Percentiles rank a stretch among this genome's conserved stretches.
Conservation (phyloP, 2,797 vertebrate genomes). For the Lagodon rhomboides region DNA sequence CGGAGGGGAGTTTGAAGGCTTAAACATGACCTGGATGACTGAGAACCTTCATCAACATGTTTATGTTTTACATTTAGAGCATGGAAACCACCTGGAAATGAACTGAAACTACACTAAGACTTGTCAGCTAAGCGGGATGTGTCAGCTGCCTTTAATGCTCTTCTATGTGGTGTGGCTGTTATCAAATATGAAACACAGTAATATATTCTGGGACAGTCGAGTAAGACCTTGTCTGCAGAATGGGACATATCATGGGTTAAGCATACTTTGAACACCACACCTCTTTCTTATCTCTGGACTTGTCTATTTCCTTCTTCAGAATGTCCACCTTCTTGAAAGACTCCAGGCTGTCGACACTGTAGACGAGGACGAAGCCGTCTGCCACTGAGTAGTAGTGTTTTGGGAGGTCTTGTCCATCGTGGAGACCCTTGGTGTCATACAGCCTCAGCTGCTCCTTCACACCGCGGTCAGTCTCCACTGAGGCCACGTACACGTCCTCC, state of each 20-base stretch:
- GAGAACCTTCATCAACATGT: no score
- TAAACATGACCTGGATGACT: no score
- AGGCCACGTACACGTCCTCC: slow-evolving; percentile 95
- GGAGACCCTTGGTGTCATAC: slow-evolving; percentile 94
- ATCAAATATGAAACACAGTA: neutral
- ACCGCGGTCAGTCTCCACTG: slow-evolving; percentile 93
- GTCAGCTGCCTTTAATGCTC: neutral
- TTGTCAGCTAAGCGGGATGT: neutral
- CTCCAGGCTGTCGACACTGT: slow-evolving; percentile 93
- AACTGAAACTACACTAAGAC: neutral
- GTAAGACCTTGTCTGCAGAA: neutral
- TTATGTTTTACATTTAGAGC: neutral
- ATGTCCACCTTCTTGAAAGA: slow-evolving; percentile 93
- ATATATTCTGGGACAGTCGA: neutral
- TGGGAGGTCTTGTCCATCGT: slow-evolving; percentile 90
- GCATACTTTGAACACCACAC: slow-evolving; percentile 68
- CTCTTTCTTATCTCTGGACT: slow-evolving; percentile 96
- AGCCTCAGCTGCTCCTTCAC: slow-evolving; percentile 95
- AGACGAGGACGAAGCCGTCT: slow-evolving; percentile 95
- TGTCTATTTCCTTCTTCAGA: slow-evolving; percentile 95
- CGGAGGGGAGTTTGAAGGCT: no score
- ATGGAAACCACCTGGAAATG: neutral
- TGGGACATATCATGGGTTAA: neutral
- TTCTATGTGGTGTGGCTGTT: neutral
- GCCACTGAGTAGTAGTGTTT: slow-evolving; percentile 95